Base-by-base conservation (phyloP, 1,140 invertebrate species). In the Subanguina moxae region DNA sequence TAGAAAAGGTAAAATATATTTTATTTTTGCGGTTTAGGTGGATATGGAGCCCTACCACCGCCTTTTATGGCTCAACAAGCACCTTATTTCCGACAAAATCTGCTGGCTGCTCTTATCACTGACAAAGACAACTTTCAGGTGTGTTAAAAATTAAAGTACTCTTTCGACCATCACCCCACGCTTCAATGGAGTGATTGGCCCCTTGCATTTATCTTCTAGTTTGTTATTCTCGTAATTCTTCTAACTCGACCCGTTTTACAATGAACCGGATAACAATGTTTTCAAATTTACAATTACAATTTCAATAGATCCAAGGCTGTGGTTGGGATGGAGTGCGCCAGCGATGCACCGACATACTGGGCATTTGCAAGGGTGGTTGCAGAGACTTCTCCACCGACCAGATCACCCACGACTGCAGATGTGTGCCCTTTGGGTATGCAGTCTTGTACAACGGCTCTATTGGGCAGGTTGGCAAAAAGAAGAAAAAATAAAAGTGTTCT, bases 61-160 rank as follows among this genome's bases (percentile, higher is more conserved):
- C 32, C 32, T 5, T 38, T 38, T 38, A 11, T 38, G 3, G 3
- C 32, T 38, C 11, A 38, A 5, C 32, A 38, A 38, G 3, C 32
- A 38, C 32, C 32, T 5, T 38, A 38, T 38, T 38, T 38, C 3
- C 48, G 8, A 15, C 48, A 52, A 52, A 1, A 25, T 21, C 48
- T 52, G 48, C 48, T 52, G 48, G 23, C n/a, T 15, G 23, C 48
- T 21, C 3, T 30, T 8, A 61, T 61, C 27, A 73, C 32, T 15
- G 68, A 70, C 38, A 70, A 71, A 57, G 68, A 70, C 32, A 70
- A 70, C 38, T 70, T 70, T 27, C 68, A 67, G 25, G 65, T 67
- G 21, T 15, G 43, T 45, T n/a, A 45, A 11, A 45, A 11, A 45
- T n/a, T n/a, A n/a, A n/a, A n/a, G 32, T 38, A 38, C 3, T 38